Base-by-base conservation (phyloP, 2,888 invertebrate genomes). In the Orthonevra nobilis region DNA sequence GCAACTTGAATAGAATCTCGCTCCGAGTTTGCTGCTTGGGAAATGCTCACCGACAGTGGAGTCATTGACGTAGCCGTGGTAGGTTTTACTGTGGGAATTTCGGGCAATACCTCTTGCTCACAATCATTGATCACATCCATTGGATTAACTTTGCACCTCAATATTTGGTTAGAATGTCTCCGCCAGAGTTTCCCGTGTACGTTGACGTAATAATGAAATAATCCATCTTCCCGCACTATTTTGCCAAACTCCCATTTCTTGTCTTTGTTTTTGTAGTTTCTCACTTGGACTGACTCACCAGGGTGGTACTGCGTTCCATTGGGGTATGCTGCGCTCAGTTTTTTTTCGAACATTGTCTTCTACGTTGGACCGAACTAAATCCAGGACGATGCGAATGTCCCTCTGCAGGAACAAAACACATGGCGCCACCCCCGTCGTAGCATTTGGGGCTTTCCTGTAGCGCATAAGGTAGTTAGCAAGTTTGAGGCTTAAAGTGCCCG, bases 381-480 rank as follows among this genome's bases (percentile, higher is more conserved):
- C 56, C 17, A 68, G 6, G 1, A 23, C 12, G 6, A 60, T 60
- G 6, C 40, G 46, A 17, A 60, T 69, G 20, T 60, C 69, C 2
- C 44, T 15, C 28, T 61, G 54, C 2, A 66, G 28, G 9, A 66
- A 66, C n/a, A 56, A 56, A 1, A 12, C 7, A n/a, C 54, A 69
- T 5, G 69, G 60, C 9, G 60, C 32, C 2, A 48, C 42, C 19
- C 36, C 64, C 0, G 63, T 73, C 0, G 63, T 72, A n/a, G 63
- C 30, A 20, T 72, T 50, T 3, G 63, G 38, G 1, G 63, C 54
- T 10, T 72, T 64, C 6, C 64, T 34, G 26, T 73, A 70, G 4
- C 38, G 52, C 50, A 70, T 42, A 30, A 61, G 46, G 23, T 36
- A 70, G 10, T 54, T 66, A 20, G 44, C 1, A 7, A 54, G 52